Evolutionary conservation across 2,113 vertebrate genomes (phyloP).

Genomic region (Martes martes): DNA sequence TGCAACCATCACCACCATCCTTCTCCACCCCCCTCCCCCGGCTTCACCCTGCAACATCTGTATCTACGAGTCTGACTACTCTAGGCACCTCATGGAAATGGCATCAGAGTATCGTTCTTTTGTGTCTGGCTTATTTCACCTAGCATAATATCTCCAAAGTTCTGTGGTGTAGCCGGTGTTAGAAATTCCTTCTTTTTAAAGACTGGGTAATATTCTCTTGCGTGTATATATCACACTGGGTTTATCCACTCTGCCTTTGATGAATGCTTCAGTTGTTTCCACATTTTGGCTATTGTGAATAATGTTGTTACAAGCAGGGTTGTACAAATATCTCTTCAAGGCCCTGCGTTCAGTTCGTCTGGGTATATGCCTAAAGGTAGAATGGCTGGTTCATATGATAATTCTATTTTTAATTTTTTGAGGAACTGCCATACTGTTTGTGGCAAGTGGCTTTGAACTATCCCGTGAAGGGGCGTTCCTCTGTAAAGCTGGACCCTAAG

Average conservation of each 20-base stretch:
- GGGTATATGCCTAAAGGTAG: neutral
- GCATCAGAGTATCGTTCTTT: neutral
- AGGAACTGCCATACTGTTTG: neutral
- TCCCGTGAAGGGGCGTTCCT: neutral
- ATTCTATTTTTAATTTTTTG: neutral
- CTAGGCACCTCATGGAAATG: fast-evolving
- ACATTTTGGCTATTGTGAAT: neutral
- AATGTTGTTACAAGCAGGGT: fast-evolving
- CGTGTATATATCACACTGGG: fast-evolving
- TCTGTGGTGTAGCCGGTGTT: fast-evolving
- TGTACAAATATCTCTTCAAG: fast-evolving
- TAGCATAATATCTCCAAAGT: fast-evolving
- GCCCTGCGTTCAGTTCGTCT: neutral
- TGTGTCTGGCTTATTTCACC: neutral
- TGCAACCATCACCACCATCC: no score
- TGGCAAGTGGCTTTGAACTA: neutral
- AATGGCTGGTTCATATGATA: fast-evolving
- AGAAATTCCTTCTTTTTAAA: neutral
- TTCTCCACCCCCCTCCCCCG: fast-evolving
- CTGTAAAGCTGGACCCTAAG: neutral
- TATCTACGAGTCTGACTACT: neutral
- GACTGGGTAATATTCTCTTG: no score
- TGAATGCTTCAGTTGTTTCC: fast-evolving
- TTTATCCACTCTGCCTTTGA: fast-evolving
- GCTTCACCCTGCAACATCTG: neutral